These are phyloP conservation scores for Oophaga sylvatica DNA, from an alignment of 2,797 vertebrate species.

Conservation along the genomic window DNA sequence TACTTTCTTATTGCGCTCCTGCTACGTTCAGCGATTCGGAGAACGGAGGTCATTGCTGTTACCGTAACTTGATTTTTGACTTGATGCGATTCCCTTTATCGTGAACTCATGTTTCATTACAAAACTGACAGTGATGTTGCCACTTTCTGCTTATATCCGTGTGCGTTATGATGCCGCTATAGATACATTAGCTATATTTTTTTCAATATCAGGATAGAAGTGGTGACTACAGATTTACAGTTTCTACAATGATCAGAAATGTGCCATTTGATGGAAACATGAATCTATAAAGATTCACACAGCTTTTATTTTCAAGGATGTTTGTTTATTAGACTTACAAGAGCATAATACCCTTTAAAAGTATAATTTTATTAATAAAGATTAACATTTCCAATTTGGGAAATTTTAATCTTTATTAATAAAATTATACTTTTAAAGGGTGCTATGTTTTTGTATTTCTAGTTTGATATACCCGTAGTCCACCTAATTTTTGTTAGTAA, in stretches of 20 bases:
- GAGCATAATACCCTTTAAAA: too few species aligned
- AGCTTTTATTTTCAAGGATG: not conserved
- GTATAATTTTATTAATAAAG: too few species aligned
- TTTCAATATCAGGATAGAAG: too few species aligned
- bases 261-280: not conserved
- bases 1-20: not conserved
- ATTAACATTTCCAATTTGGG: too few species aligned
- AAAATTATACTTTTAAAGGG: too few species aligned
- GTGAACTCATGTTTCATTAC: not conserved
- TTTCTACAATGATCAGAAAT: not conserved
- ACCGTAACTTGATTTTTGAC: not conserved
- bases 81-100: not conserved
- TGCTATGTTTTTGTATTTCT: too few species aligned
- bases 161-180: not conserved
- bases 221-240: not conserved
- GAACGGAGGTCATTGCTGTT: conserved; percentile 1
- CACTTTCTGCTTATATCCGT: not conserved
- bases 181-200: not conserved
- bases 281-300: not conserved
- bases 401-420: too few species aligned
- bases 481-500: too few species aligned
- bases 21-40: not conserved
- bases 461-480: too few species aligned
- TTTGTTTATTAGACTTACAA: not conserved
- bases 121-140: not conserved